Evolutionary conservation across 2,113 vertebrate genomes (phyloP).

Genomic region (Fregata magnificens): DNA sequence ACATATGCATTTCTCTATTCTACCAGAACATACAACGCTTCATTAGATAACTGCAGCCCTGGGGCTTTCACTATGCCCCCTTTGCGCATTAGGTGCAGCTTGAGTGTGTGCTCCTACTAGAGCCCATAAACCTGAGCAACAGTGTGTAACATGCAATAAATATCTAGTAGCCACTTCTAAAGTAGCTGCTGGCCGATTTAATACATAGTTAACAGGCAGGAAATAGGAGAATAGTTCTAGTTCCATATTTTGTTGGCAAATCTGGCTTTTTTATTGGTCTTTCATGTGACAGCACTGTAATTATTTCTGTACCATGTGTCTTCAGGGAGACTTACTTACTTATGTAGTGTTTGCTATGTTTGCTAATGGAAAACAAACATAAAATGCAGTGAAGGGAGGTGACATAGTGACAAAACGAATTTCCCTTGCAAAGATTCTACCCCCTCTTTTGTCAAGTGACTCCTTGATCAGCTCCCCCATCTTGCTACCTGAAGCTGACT

Average conservation of each 20-base stretch:
- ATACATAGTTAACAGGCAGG: background rate
- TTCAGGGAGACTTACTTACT: background rate
- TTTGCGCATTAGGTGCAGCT: background rate
- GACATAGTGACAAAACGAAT: background rate
- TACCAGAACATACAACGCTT: background rate
- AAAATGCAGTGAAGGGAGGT: background rate
- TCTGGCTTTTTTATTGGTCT: background rate
- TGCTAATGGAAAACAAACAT: background rate
- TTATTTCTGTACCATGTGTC: background rate
- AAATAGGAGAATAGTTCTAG: background rate
- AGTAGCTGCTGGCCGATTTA: background rate
- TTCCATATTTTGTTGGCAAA: background rate
- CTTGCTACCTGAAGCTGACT: background rate
- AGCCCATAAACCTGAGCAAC: background rate
- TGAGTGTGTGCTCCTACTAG: background rate
- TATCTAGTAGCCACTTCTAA: background rate
- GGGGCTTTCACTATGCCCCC: background rate
- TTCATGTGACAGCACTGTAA: background rate
- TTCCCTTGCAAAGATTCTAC: background rate
- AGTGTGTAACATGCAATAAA: background rate
- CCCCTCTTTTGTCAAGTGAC: background rate
- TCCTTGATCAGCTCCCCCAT: background rate
- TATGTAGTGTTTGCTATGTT: too few species aligned
- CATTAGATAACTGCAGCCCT: background rate
- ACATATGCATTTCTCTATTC: background rate